Conservation (phyloP, 2,113 vertebrate genomes). For the Pseudolaguvia tuberculata region DNA sequence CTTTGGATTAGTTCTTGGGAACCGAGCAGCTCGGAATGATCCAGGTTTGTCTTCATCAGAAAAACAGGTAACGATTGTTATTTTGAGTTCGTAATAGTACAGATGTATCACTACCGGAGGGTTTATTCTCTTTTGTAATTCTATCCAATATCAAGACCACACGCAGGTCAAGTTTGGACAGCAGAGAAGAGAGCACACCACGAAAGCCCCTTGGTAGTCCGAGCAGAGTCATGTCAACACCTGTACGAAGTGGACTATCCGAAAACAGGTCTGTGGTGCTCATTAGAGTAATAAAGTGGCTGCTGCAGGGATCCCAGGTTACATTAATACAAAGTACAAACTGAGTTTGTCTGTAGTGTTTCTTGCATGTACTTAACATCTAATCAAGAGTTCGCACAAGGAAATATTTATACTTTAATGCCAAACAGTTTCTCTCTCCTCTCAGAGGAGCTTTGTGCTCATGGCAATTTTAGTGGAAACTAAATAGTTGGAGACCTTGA, state of each 20-base stretch:
- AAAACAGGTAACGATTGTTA: conserved; percentile 91
- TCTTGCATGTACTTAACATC: too few relatives aligned
- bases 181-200: conserved; percentile 76
- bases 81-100: too few relatives aligned
- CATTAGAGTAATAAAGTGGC: background rate
- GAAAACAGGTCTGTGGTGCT: conserved; percentile 78
- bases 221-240: conserved; percentile 71
- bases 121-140: background rate
- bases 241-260: conserved; percentile 77
- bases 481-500: too few relatives aligned
- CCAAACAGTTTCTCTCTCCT: too few relatives aligned
- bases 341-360: background rate
- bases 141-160: conserved; percentile 70
- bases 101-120: background rate
- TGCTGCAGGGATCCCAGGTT: background rate
- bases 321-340: background rate
- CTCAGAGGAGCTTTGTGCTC: too few relatives aligned
- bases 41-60: conserved; percentile 72
- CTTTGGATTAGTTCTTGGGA: conserved; percentile 83
- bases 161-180: conserved; percentile 76
- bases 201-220: conserved; percentile 82
- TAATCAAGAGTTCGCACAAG: too few relatives aligned
- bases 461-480: too few relatives aligned
- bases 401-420: too few relatives aligned
- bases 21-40: conserved; percentile 82